phyloP scores from a whole-genome alignment of 2,113 vertebrate genomes.

The Burhinus oedicnemus region DNA sequence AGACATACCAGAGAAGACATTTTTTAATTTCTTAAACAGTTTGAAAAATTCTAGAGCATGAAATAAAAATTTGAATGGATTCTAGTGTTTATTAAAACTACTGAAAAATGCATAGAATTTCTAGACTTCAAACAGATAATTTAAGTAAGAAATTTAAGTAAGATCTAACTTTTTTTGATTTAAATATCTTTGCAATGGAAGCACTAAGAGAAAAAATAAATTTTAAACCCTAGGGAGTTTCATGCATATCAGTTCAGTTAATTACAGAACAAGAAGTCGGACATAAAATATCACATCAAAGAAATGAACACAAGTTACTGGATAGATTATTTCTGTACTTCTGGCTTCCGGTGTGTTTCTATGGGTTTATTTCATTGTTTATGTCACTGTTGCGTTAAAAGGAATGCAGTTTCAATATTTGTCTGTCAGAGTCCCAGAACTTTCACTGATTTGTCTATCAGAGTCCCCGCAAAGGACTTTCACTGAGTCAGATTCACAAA shows the following conservation, averaged over 20 bases:
- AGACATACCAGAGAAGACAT: not conserved
- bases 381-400: not conserved
- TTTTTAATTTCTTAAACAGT: not conserved
- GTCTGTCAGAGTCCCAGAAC: too few species aligned
- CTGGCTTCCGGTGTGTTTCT: not conserved
- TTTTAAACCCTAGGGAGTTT: not conserved
- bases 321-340: not conserved
- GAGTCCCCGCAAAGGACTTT: too few species aligned
- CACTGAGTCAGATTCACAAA: too few species aligned
- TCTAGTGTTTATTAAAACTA: not conserved
- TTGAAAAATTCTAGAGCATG: not conserved
- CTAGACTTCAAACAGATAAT: not conserved
- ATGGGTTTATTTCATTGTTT: not conserved
- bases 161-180: not conserved
- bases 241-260: not conserved
- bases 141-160: not conserved
- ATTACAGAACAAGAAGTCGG: not conserved
- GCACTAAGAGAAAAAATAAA: not conserved
- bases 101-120: fast-evolving
- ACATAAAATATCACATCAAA: not conserved
- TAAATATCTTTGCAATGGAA: not conserved
- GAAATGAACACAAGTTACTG: not conserved
- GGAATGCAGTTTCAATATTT: too few species aligned
- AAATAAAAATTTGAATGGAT: not conserved
- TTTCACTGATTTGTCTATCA: too few species aligned